Evolutionary conservation across 2,888 invertebrate species (phyloP).

Genomic region (Thysanoteuthis rhombus): DNA sequence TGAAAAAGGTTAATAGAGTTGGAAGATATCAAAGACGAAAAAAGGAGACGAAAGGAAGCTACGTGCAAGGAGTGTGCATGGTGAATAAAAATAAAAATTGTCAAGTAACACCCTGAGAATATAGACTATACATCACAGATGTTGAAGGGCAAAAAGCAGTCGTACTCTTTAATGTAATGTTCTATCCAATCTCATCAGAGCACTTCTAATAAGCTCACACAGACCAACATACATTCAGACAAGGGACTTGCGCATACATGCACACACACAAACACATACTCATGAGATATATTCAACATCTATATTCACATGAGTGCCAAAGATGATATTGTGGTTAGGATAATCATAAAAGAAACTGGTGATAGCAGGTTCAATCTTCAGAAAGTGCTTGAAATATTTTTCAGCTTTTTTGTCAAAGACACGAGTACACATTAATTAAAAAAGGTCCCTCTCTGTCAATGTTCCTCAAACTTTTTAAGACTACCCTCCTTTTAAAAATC

Average conservation of each 20-base stretch:
- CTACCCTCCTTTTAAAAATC: too few species aligned
- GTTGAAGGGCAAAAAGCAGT: not conserved
- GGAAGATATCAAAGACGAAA: not conserved
- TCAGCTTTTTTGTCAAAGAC: not conserved
- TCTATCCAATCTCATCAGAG: not conserved
- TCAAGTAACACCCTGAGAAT: not conserved
- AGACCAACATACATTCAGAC: not conserved
- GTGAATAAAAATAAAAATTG: not conserved
- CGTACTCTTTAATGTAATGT: not conserved
- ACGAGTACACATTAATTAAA: not conserved
- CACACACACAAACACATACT: not conserved
- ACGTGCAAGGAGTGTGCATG: not conserved
- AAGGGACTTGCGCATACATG: not conserved
- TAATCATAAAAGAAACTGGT: not conserved
- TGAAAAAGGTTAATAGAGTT: not conserved
- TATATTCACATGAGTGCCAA: not conserved
- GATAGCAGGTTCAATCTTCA: not conserved
- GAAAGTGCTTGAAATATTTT: not conserved
- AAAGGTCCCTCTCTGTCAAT: too few species aligned
- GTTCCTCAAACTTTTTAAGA: too few species aligned
- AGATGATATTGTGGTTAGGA: not conserved
- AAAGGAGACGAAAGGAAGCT: not conserved
- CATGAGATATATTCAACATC: not conserved
- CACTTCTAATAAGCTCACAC: not conserved
- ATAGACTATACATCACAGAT: not conserved